Conservation (phyloP, 1,140 invertebrate species). For the Heliconius eleuchia region DNA sequence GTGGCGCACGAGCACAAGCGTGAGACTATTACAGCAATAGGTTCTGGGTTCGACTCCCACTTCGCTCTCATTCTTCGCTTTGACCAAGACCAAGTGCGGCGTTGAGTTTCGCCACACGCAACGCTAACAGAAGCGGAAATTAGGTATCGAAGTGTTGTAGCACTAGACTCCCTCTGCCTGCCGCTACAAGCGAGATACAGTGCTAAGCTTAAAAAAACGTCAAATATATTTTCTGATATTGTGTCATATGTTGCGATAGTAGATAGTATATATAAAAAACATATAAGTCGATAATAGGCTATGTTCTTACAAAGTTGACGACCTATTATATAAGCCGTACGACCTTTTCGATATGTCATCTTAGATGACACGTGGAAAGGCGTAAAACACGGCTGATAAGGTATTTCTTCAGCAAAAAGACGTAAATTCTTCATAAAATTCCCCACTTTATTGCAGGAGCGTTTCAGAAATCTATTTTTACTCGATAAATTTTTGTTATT, state of each 20-base stretch:
- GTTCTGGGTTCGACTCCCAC: too few relatives aligned
- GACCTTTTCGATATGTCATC: slow-evolving; percentile 15
- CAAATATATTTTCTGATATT: background rate
- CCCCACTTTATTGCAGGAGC: slow-evolving; percentile 52
- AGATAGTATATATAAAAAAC: background rate
- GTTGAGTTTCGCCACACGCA: too few relatives aligned
- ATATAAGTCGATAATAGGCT: background rate
- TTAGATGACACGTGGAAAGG: slow-evolving; percentile 29
- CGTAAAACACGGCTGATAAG: slow-evolving; percentile 43
- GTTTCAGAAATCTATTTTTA: slow-evolving; percentile 55
- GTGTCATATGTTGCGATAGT: background rate
- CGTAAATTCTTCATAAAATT: slow-evolving; percentile 59
- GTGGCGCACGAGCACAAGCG: too few relatives aligned
- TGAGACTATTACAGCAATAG: too few relatives aligned
- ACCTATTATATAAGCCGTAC: background rate
- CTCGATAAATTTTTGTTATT: slow-evolving; percentile 58
- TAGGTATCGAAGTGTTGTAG: too few relatives aligned
- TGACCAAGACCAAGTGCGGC: too few relatives aligned
- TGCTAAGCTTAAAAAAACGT: background rate
- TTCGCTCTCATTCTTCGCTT: too few relatives aligned
- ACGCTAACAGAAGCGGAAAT: too few relatives aligned
- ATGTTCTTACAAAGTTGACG: background rate
- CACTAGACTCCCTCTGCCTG: too few relatives aligned
- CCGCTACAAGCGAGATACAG: too few relatives aligned
- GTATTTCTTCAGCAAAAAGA: slow-evolving; percentile 50